Evolutionary conservation across 1,140 invertebrate genomes (phyloP).

Genomic region (Aphelinus atriplicis): DNA sequence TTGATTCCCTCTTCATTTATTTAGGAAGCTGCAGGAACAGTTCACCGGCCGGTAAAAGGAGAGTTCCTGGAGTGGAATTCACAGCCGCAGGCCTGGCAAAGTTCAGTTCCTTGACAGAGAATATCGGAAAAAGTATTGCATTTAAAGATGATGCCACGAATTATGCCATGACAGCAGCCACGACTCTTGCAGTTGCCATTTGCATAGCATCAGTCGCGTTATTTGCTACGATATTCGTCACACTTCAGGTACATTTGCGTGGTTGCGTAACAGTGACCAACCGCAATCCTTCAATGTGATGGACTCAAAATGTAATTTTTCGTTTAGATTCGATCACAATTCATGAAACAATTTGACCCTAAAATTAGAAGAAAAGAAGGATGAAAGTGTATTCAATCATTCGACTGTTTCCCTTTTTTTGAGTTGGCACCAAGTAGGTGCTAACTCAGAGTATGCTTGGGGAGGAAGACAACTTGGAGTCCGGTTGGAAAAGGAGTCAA

Average conservation of each 20-base stretch:
- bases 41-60: constrained; percentile 79
- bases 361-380: no score
- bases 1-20: neutral
- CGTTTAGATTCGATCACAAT: constrained; percentile 22
- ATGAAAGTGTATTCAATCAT: no score
- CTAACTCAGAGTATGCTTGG: no score
- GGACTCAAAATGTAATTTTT: constrained; percentile 36
- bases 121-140: constrained; percentile 52
- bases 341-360: no score
- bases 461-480: no score
- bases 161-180: constrained; percentile 70
- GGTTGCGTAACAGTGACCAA: constrained; percentile 41
- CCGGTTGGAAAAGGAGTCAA: no score
- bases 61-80: constrained; percentile 72
- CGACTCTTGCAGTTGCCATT: constrained; percentile 72
- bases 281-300: constrained; percentile 37
- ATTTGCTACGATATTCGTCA: constrained; percentile 74
- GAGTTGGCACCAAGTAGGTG: no score
- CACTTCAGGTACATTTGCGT: constrained; percentile 70
- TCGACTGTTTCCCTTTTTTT: no score
- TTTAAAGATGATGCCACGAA: constrained; percentile 58
- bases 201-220: constrained; percentile 74
- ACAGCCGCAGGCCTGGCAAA: constrained; percentile 56
- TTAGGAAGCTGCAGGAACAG: constrained; percentile 75
- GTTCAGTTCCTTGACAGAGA: constrained; percentile 55